Percentiles rank a stretch among this genome's conserved stretches.
These are phyloP conservation scores for Cetonia aurata DNA, from an alignment of 2,888 invertebrate genomes.

Conservation along the genomic window DNA sequence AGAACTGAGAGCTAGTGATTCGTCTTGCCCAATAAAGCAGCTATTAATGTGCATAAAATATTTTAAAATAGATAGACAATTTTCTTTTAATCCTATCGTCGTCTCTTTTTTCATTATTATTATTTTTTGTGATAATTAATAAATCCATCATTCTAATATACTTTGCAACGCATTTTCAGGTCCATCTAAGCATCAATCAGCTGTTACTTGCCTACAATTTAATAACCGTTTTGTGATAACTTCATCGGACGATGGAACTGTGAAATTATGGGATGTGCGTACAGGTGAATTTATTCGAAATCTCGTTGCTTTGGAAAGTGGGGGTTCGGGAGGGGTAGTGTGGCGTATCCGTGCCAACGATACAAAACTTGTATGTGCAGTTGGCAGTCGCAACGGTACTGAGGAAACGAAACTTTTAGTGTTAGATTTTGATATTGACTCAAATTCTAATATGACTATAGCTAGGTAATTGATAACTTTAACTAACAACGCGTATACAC, in stretches of 20 bases:
- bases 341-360: slow-evolving; percentile 97
- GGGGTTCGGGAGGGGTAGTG: slow-evolving; percentile 98
- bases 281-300: slow-evolving; percentile 97
- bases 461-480: slow-evolving; percentile 51
- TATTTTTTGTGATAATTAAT: too few relatives aligned
- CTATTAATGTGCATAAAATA: too few relatives aligned
- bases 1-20: too few relatives aligned
- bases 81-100: too few relatives aligned
- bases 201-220: slow-evolving; percentile 98
- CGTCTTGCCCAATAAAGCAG: too few relatives aligned
- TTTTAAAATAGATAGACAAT: too few relatives aligned
- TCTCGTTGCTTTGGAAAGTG: slow-evolving; percentile 92
- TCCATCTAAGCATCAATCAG: slow-evolving; percentile 96
- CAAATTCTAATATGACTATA: slow-evolving; percentile 50
- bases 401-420: slow-evolving; percentile 99
- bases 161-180: slow-evolving; percentile 70
- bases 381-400: slow-evolving; percentile 97
- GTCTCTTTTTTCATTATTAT: too few relatives aligned
- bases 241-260: slow-evolving; percentile 99
- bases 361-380: slow-evolving; percentile 97
- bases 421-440: slow-evolving; percentile 93
- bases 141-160: background rate
- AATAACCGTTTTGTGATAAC: slow-evolving; percentile 98
- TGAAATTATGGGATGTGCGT: slow-evolving; percentile 98
- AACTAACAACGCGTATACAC: slow-evolving; percentile 38